These are phyloP conservation scores for Arbacia lixula DNA, from an alignment of 53 echinoderm and acorn worm species.

Conservation along the genomic window DNA sequence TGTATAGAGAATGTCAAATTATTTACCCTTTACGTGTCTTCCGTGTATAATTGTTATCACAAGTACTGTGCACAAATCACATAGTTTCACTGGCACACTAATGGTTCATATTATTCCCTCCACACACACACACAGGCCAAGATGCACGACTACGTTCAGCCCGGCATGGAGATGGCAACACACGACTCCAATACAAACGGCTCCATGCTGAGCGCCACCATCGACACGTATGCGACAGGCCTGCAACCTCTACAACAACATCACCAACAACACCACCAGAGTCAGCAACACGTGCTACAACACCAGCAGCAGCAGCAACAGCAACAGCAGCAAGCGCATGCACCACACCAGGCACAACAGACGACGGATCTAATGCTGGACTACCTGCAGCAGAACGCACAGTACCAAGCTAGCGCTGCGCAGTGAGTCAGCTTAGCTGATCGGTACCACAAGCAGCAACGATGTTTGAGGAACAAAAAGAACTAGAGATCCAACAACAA, in stretches of 20 bases:
- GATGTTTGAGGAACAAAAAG: too few relatives aligned
- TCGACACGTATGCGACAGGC: constrained; percentile 21
- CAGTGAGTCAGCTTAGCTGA: constrained; percentile 8
- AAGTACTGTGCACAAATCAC: too few relatives aligned
- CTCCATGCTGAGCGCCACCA: constrained; percentile 8
- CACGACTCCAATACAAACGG: constrained; percentile 29
- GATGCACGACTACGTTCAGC: constrained; percentile 75
- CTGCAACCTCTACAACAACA: constrained; percentile 44
- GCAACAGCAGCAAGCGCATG: constrained; percentile 6
- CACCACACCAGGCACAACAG: not conserved
- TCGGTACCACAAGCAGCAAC: too few relatives aligned
- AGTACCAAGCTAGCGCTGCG: constrained; percentile 21
- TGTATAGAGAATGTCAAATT: too few relatives aligned
- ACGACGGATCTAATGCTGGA: constrained; percentile 25
- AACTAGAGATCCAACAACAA: too few relatives aligned
- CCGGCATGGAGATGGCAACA: constrained; percentile 50
- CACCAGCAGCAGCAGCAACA: constrained; percentile 37
- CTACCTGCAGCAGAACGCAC: constrained; percentile 32
- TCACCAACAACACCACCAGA: not conserved
- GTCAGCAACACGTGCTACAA: constrained; percentile 31
- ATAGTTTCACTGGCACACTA: too few relatives aligned
- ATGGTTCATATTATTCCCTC: too few relatives aligned
- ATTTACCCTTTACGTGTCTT: too few relatives aligned
- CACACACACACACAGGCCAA: constrained; percentile 85
- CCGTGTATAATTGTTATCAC: too few relatives aligned